Evolutionary conservation across 2,797 vertebrate genomes (phyloP).

Genomic region (Microtus obscurus): DNA sequence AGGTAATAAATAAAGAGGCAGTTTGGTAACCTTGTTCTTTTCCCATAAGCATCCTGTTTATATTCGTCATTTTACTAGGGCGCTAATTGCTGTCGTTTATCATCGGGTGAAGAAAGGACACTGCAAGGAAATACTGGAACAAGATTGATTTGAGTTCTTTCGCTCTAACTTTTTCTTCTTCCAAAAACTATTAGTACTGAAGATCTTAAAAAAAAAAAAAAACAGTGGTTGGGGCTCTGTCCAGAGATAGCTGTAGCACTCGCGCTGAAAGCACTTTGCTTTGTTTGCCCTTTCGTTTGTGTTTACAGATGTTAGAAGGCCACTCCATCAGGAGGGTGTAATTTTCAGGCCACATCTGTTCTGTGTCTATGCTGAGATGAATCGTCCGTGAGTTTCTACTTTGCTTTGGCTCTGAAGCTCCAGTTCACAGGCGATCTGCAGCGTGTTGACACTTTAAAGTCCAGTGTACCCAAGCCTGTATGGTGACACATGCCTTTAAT

Average conservation of each 20-base stretch:
- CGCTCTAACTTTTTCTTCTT: slow-evolving; percentile 48
- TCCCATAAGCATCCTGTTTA: slow-evolving; percentile 38
- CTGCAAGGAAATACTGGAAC: slow-evolving; percentile 13
- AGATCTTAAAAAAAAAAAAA: background rate
- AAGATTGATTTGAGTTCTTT: slow-evolving; percentile 45
- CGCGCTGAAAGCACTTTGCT: slow-evolving; percentile 62
- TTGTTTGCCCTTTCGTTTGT: slow-evolving; percentile 52
- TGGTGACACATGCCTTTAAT: background rate
- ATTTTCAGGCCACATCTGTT: slow-evolving; percentile 66
- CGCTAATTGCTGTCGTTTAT: slow-evolving; percentile 6
- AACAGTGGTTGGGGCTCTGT: background rate
- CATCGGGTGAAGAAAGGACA: background rate
- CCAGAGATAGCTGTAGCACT: slow-evolving; percentile 29
- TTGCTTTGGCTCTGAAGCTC: background rate
- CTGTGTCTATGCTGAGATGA: slow-evolving; percentile 54
- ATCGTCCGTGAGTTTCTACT: slow-evolving; percentile 50
- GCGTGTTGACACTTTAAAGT: slow-evolving; percentile 11
- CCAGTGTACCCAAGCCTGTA: background rate
- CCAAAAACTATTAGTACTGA: slow-evolving; percentile 50
- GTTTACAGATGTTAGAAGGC: slow-evolving; percentile 62
- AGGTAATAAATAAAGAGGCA: background rate
- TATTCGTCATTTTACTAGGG: slow-evolving; percentile 30
- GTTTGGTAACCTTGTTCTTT: background rate
- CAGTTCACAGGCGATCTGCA: slow-evolving; percentile 16
- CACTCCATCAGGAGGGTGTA: slow-evolving; percentile 54